Evolutionary conservation across 2,113 vertebrate species (phyloP), one percentile per base, ranked within the genome.

Genomic region (Lophura nycthemera): DNA sequence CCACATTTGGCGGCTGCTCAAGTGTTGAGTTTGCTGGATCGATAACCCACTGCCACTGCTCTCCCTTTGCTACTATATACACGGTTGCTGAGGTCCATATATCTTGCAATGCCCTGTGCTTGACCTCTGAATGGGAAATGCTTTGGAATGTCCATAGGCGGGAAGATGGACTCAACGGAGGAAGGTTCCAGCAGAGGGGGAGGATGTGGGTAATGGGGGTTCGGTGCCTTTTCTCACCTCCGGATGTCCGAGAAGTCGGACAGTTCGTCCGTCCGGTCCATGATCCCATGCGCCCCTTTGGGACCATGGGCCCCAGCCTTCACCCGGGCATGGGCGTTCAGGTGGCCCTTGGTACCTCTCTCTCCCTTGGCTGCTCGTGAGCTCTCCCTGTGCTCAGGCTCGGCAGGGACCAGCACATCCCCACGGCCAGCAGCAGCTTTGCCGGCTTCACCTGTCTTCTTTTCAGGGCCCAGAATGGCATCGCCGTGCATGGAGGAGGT

Each of bases 121-220:
- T 92, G 98, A 98, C 97, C 98, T 98, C 97, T 97, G 98, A 98
- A 98, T 98, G 98, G 98, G 98, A 98, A 98, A 98, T 98, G 98
- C 98, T 98, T 98, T 99, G 99, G 99, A 99, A 99, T 99, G 99
- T 99, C 98, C 98, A 98, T 97, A 98, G 97, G 98, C 95, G 92
- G 98, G 97, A 96, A 96, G 97, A 97, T 96, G 97, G 96, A 97
- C 92, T 93, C 96, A 75, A 59, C 21, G 74, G 95, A 97, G 94
- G 95, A 97, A 94, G 93, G 70, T 89, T 89, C 92, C 94, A 85
- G 83, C 21, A 76, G 78, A 92, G 24, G 92, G 93, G 87, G 43
- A 90, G 77, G 88, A 72, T 34, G 8, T 56, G 86, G 87, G 38
- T 7, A 82, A 74, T 0, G 18, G 87, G 88, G 73, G 83, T 57